Conservation (phyloP, 1,140 invertebrate genomes). For the Ceratosolen fusciceps region DNA sequence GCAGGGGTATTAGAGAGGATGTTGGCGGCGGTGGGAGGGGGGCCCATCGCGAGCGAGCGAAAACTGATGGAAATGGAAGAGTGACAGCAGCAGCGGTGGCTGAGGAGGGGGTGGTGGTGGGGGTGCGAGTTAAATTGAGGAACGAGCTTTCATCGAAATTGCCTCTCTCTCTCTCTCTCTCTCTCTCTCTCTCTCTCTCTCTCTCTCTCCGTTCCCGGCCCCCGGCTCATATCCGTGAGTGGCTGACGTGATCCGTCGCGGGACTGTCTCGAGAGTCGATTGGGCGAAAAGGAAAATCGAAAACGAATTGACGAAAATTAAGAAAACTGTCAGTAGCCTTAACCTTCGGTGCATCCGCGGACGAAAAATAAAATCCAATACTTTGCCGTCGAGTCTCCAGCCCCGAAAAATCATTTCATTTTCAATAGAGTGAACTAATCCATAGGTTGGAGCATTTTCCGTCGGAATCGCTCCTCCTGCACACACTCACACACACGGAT, state of each 20-base stretch:
- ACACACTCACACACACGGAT: no score
- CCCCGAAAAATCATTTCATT: not conserved
- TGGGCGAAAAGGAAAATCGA: constrained; percentile 44
- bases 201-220: no score
- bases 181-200: no score
- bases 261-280: constrained; percentile 17
- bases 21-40: no score
- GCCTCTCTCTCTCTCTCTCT: no score
- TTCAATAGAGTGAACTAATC: not conserved
- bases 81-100: not conserved
- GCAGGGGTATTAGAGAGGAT: no score
- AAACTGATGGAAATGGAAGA: not conserved
- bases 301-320: constrained; percentile 49
- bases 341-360: not conserved
- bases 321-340: constrained; percentile 51
- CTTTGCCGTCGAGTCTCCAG: no score
- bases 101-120: not conserved
- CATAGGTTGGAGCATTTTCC: no score
- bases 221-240: no score
- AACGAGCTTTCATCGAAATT: constrained; percentile 48
- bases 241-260: constrained; percentile 17
- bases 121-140: no score
- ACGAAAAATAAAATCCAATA: constrained; percentile 52
- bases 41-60: no score
- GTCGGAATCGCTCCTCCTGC: no score